Percentiles rank a stretch among this genome's conserved stretches.
Conservation (phyloP, 2,797 vertebrate species). For the Carcharodon carcharias region DNA sequence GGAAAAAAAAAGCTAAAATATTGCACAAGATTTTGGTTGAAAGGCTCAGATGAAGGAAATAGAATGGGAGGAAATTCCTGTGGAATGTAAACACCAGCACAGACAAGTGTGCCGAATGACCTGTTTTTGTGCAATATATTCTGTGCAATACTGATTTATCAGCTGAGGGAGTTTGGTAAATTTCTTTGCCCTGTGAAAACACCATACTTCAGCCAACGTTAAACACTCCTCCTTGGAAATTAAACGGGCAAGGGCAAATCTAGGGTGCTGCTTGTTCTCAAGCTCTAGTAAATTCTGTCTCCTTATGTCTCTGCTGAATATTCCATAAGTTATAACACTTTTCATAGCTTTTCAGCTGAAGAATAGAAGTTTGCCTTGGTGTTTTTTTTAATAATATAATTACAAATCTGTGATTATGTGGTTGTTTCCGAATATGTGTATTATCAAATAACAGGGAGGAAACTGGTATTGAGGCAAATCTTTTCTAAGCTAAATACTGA, state of each 20-base stretch:
- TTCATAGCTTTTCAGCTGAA: neutral
- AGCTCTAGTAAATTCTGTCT: neutral
- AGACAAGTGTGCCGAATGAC: neutral
- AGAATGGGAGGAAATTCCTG: neutral
- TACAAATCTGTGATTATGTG: neutral
- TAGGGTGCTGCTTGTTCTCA: neutral
- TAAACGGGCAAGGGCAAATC: neutral
- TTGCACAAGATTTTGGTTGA: neutral
- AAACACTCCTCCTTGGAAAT: neutral
- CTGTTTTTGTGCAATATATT: neutral
- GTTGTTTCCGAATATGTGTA: neutral
- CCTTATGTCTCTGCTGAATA: neutral
- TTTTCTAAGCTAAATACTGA: neutral
- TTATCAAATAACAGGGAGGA: neutral
- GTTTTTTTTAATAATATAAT: neutral
- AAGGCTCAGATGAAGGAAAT: neutral
- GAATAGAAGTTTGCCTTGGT: neutral
- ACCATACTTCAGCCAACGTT: neutral
- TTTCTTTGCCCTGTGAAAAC: neutral
- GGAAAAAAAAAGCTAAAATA: neutral
- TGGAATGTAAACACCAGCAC: neutral
- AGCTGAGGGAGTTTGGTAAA: neutral
- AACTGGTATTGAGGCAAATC: neutral
- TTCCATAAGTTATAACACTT: neutral
- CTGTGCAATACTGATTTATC: neutral